Conservation (phyloP, 2,113 vertebrate species). For the Rhinogobius similis region DNA sequence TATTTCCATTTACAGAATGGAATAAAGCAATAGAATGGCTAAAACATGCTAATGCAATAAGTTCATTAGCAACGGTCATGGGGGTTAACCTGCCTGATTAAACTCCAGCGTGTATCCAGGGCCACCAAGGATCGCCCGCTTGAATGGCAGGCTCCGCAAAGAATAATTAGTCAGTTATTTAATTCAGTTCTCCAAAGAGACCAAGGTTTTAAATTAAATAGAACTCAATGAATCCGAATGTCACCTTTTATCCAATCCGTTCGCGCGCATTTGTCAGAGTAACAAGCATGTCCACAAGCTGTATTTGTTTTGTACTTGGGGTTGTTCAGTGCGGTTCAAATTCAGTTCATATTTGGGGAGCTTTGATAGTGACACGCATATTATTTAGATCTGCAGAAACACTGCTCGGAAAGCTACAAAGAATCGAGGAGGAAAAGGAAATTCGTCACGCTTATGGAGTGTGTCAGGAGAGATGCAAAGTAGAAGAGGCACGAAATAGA, state of each 20-base stretch:
- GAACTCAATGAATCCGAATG: conserved; percentile 2
- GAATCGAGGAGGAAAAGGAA: not conserved
- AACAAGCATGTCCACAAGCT: not conserved
- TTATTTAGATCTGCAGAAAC: not conserved
- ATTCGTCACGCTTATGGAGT: not conserved
- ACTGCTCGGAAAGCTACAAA: not conserved
- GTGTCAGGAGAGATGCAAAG: not conserved
- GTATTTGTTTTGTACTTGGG: not conserved
- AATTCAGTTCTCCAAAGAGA: not conserved
- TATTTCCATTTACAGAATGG: not conserved
- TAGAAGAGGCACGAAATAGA: not conserved
- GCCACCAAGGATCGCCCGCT: conserved; percentile 1
- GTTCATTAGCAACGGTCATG: conserved; percentile 3
- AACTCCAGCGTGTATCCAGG: not conserved
- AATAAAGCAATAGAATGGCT: conserved; percentile 1
- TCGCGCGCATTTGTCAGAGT: not conserved
- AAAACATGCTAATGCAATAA: conserved; percentile 10
- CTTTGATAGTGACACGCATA: not conserved
- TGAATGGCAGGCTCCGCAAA: not conserved
- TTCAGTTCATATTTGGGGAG: not conserved
- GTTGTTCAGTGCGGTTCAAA: not conserved
- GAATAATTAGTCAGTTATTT: conserved; percentile 10
- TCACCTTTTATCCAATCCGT: not conserved
- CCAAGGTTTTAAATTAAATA: not conserved
- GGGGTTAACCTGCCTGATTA: conserved; percentile 1